phyloP scores from a whole-genome alignment of 37 sponge, comb jelly and placozoan species.

The Halisarca cf. caerulea region DNA sequence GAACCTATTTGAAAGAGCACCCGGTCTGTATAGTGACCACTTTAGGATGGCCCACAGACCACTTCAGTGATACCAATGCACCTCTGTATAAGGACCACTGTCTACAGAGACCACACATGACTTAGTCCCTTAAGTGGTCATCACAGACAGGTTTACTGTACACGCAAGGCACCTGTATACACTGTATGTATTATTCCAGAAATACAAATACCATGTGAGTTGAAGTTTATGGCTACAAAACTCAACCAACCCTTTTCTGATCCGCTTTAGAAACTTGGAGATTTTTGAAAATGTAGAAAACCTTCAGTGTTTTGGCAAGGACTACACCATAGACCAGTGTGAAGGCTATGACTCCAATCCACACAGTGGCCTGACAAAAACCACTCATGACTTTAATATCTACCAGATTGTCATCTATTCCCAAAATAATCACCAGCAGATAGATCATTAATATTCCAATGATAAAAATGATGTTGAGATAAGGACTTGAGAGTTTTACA shows the following conservation, averaged over 20 bases:
- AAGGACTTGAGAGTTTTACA: conserved; percentile 66
- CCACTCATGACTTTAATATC: not conserved
- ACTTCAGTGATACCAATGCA: too few species aligned
- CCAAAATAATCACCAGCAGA: conserved; percentile 62
- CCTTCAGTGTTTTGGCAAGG: conserved; percentile 63
- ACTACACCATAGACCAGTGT: conserved; percentile 66
- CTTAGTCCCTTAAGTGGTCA: too few species aligned
- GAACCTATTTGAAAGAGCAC: too few species aligned
- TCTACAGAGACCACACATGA: too few species aligned
- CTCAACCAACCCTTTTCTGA: not conserved
- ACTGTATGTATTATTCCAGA: too few species aligned
- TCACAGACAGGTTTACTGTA: too few species aligned
- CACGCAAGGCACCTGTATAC: too few species aligned
- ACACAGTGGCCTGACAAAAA: conserved; percentile 25
- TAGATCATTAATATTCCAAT: conserved; percentile 57
- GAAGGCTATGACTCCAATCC: conserved; percentile 62
- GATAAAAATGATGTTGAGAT: conserved; percentile 62
- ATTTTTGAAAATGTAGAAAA: conserved; percentile 56
- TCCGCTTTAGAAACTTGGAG: not conserved
- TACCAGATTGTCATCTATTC: conserved; percentile 47
- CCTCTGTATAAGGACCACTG: too few species aligned
- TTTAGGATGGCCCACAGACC: too few species aligned
- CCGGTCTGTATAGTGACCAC: too few species aligned
- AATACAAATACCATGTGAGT: too few species aligned
- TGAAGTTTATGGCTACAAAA: too few species aligned